phyloP scores from a whole-genome alignment of 2,797 vertebrate species.

The Sylvia borin region DNA sequence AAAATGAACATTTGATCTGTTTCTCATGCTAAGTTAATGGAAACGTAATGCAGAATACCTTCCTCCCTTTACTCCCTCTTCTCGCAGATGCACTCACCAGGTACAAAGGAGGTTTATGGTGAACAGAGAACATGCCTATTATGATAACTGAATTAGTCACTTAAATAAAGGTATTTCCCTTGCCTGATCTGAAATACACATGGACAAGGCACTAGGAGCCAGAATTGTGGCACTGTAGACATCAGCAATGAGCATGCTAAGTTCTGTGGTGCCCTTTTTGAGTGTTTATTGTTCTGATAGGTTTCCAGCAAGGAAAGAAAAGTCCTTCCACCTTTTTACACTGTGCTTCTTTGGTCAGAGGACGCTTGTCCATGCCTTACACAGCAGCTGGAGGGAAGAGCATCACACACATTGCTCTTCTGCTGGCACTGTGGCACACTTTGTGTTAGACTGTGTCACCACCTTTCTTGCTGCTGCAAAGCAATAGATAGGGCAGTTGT shows the following conservation, averaged over 20 bases:
- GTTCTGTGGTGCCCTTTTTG: background rate
- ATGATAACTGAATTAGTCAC: background rate
- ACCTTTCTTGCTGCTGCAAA: background rate
- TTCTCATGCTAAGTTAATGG: slow-evolving; percentile 15
- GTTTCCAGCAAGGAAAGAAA: background rate
- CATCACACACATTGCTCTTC: background rate
- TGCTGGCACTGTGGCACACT: background rate
- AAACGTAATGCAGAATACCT: slow-evolving; percentile 14
- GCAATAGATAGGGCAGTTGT: rapidly evolving
- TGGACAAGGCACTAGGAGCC: background rate
- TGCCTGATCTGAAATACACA: rapidly evolving
- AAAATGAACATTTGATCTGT: slow-evolving; percentile 31
- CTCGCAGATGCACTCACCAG: background rate
- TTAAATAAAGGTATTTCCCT: background rate
- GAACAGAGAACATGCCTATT: background rate
- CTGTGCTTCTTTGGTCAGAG: background rate
- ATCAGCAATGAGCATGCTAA: background rate
- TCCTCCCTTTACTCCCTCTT: background rate
- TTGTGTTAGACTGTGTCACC: background rate
- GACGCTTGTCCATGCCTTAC: rapidly evolving
- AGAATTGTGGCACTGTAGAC: background rate
- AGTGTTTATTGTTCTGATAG: background rate
- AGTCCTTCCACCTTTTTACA: background rate
- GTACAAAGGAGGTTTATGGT: background rate
- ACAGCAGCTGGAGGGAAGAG: background rate